phyloP scores from a whole-genome alignment of 1,140 invertebrate species.

The Steinernema feltiae region DNA sequence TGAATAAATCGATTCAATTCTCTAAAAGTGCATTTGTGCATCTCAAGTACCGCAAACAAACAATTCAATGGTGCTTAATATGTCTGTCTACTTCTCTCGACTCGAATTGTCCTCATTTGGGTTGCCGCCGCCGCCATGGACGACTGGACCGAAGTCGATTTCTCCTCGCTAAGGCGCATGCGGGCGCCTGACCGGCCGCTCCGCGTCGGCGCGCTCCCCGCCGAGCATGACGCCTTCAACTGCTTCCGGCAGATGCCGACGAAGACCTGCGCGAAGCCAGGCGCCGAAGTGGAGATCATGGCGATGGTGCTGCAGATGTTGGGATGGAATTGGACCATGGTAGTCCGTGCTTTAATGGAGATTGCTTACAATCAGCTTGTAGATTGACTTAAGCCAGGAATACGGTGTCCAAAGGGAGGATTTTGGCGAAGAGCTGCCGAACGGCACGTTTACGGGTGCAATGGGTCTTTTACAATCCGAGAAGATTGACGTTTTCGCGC shows the following conservation, averaged over 20 bases:
- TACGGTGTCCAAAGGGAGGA: constrained; percentile 22
- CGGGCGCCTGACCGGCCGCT: constrained; percentile 19
- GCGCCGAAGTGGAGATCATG: constrained; percentile 38
- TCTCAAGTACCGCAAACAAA: too few relatives aligned
- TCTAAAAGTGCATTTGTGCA: too few relatives aligned
- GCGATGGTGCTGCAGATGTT: constrained; percentile 33
- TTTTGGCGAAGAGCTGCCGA: constrained; percentile 18
- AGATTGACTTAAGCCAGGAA: constrained; percentile 26
- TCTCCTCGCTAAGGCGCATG: not conserved
- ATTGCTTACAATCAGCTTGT: not conserved
- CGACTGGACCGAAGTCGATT: not conserved
- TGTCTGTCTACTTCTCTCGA: too few relatives aligned
- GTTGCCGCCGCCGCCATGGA: not conserved
- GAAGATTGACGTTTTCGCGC: constrained; percentile 35
- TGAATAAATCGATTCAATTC: too few relatives aligned
- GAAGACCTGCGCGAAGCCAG: constrained; percentile 28
- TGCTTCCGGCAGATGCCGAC: constrained; percentile 33
- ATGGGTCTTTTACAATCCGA: constrained; percentile 33
- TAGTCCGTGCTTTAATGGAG: constrained; percentile 14
- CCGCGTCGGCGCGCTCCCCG: constrained; percentile 29
- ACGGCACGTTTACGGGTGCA: constrained; percentile 25
- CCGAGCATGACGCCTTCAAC: constrained; percentile 36
- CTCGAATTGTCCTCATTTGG: too few relatives aligned
- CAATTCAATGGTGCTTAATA: too few relatives aligned
- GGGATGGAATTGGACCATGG: constrained; percentile 32